Evolutionary conservation across 1,140 invertebrate genomes (phyloP), one percentile per base, ranked within the genome.

Genomic region (Trichonephila inaurata): DNA sequence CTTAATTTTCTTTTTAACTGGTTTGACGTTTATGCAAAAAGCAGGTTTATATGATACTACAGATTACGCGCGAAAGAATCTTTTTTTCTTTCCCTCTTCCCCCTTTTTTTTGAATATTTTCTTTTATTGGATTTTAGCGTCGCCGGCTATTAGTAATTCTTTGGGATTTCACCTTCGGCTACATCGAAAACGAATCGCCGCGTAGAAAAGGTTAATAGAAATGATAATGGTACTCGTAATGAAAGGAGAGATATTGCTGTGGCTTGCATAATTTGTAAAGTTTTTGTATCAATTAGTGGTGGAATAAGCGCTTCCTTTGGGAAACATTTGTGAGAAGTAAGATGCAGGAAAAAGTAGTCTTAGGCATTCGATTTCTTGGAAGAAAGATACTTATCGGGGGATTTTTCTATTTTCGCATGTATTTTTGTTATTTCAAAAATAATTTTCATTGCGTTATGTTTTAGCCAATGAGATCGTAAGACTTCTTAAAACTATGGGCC

Each of bases 11-110:
- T 66, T 82, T 85, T 44, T 69, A 85, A 92, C 90, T 92, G 90
- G 90, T 92, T 92, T 85, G 60, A 92, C 82, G 51, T 85, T 92
- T 85, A 92, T 92, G 82, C 82, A 62, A 83, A 91, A 51, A 92
- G 90, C 90, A 51, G 81, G 90, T 92, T 92, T 85, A 85, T 85
- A 85, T 60, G 83, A 85, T 85, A 51, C 24, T 69, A 66, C 62
- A 89, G 60, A 89, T 89, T 69, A 91, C 66, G 89, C 72, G 89
- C 58, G 72, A 91, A 91, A 91, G 72, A 14, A 72, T 69, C 21
- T 64, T 88, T 21, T 64, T 88, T 21, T 83, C 33, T 40, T 61
- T 19, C 5, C 28, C 28, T 18, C 28, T 33, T 33, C 18, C 24
- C 28, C 24, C 33, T 40, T 40, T 40, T 85, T 24, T 85, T 85